Percentiles rank a stretch among this genome's conserved stretches.
Evolutionary conservation across 2,113 vertebrate genomes (phyloP).

Genomic region (Saccopteryx bilineata): DNA sequence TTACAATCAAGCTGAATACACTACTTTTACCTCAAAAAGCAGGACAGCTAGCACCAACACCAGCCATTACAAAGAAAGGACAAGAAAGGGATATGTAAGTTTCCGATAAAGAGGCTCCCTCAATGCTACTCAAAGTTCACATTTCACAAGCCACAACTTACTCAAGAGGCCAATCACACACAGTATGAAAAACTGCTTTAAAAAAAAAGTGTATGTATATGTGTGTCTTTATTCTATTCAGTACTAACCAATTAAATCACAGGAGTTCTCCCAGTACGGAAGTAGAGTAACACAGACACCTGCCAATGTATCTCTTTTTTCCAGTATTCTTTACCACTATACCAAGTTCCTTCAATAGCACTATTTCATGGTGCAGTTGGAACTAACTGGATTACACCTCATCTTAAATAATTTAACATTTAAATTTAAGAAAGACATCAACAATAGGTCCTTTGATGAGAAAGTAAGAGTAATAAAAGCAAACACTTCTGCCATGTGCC

Average conservation of each 20-base stretch:
- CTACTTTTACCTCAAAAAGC: background rate
- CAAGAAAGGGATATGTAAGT: background rate
- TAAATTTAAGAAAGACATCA: constrained; percentile 1
- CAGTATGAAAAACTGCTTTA: background rate
- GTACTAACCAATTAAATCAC: background rate
- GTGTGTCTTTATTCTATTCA: background rate
- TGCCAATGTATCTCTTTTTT: background rate
- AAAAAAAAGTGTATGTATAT: background rate
- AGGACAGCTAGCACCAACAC: background rate
- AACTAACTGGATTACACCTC: background rate
- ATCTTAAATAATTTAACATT: constrained; percentile 42
- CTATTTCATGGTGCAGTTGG: background rate
- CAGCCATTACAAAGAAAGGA: background rate
- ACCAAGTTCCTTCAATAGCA: background rate
- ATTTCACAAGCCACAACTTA: background rate
- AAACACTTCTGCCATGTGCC: background rate
- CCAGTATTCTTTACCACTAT: background rate
- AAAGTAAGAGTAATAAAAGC: background rate
- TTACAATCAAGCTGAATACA: background rate
- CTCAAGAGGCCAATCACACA: background rate
- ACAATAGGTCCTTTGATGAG: background rate
- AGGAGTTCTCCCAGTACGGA: background rate
- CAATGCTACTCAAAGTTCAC: background rate
- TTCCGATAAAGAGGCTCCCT: background rate
- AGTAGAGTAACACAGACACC: background rate